These are phyloP conservation scores for Peromyscus californicus DNA, from an alignment of 2,113 vertebrate species.

Conservation along the genomic window DNA sequence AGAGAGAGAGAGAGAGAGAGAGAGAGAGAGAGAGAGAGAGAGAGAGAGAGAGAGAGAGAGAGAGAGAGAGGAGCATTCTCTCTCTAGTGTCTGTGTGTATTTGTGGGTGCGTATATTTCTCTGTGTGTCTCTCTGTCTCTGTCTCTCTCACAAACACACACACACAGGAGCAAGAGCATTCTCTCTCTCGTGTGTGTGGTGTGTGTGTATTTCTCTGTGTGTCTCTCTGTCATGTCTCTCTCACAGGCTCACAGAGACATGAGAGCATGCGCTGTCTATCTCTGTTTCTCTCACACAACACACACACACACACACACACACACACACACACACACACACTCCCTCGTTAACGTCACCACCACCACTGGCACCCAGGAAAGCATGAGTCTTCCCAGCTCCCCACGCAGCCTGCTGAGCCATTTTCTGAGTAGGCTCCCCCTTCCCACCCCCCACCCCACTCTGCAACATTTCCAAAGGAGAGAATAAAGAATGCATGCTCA, in stretches of 20 bases:
- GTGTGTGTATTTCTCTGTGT: not conserved
- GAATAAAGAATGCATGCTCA: not conserved
- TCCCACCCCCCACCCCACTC: not conserved
- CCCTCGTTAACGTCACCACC: not conserved
- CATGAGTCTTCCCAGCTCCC: not conserved
- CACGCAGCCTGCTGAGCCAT: constrained; percentile 15
- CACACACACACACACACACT: not conserved
- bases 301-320: not conserved
- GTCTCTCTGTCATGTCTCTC: not conserved
- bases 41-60: not conserved
- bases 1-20: not conserved
- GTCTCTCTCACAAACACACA: not conserved
- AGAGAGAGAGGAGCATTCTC: not conserved
- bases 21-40: not conserved
- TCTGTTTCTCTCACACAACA: no score
- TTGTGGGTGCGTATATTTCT: no score
- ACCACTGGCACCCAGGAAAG: not conserved
- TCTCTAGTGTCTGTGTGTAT: no score
- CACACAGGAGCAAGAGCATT: not conserved
- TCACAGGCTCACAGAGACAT: not conserved
- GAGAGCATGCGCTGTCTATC: not conserved
- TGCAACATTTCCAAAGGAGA: not conserved
- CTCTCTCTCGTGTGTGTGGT: no score
- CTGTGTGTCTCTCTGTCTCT: no score
- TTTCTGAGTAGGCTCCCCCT: not conserved